Conservation (phyloP, 2,113 vertebrate species). For the Tringa solitaria region DNA sequence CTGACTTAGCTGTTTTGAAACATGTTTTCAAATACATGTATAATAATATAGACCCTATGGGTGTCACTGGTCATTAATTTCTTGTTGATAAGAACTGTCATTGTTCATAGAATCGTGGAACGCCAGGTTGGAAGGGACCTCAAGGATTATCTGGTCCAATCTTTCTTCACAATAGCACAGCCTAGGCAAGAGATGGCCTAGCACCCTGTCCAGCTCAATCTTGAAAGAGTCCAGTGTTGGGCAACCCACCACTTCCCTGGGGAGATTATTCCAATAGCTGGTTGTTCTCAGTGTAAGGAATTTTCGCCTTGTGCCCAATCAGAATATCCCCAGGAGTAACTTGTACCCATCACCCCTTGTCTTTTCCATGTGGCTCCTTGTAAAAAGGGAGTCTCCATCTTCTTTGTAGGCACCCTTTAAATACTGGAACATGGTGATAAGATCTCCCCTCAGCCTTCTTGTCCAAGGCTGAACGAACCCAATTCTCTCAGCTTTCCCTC, state of each 20-base stretch:
- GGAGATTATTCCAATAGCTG: neutral
- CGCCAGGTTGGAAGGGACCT: neutral
- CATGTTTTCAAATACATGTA: neutral
- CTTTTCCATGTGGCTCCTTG: neutral
- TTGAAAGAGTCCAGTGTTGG: neutral
- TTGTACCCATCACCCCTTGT: neutral
- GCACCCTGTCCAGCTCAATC: neutral
- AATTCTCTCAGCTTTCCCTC: neutral
- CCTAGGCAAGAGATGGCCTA: neutral
- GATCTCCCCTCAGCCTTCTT: neutral
- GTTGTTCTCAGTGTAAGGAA: neutral
- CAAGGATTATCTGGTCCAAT: neutral
- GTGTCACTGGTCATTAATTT: neutral
- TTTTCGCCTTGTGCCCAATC: neutral
- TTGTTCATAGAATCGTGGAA: neutral
- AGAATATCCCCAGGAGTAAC: neutral
- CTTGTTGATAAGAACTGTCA: neutral
- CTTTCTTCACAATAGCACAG: neutral
- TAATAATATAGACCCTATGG: neutral
- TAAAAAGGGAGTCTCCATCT: neutral
- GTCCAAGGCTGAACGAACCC: neutral
- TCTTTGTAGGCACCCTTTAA: neutral
- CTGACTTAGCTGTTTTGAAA: neutral
- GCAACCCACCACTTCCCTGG: neutral
- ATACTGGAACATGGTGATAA: neutral